Percentiles rank a stretch among this genome's conserved stretches.
Evolutionary conservation across 2,888 invertebrate species (phyloP).

Genomic region (Euphydryas editha): DNA sequence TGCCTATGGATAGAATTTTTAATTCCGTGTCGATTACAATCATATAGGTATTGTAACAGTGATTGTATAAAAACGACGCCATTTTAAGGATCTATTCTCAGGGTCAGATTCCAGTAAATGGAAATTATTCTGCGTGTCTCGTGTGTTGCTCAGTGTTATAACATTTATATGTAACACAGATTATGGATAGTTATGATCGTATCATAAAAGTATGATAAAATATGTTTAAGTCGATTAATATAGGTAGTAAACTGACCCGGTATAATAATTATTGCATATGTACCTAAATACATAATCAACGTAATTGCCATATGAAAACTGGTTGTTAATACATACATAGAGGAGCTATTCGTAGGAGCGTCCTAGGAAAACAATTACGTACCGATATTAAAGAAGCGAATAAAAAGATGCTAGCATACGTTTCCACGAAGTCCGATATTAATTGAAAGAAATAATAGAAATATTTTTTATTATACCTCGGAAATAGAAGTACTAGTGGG

Average conservation of each 20-base stretch:
- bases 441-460: constrained; percentile 24
- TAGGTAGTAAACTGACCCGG: constrained; percentile 6
- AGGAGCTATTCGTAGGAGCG: constrained; percentile 23
- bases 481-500: constrained; percentile 9
- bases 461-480: constrained; percentile 21
- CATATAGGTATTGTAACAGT: background rate
- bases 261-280: constrained; percentile 18
- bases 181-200: constrained; percentile 6
- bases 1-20: constrained; percentile 11
- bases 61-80: background rate
- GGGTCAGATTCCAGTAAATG: background rate
- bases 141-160: too few species aligned
- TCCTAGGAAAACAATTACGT: constrained; percentile 24
- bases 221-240: constrained; percentile 17
- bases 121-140: background rate
- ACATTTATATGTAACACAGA: background rate
- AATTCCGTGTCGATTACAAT: constrained; percentile 7
- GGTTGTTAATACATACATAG: constrained; percentile 17
- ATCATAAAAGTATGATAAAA: constrained; percentile 13
- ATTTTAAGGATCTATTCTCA: constrained; percentile 11
- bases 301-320: constrained; percentile 27
- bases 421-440: constrained; percentile 24
- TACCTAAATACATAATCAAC: constrained; percentile 24
- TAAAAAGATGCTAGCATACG: constrained; percentile 11
- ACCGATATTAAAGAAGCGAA: constrained; percentile 26